A percentile compares a stretch with the other conserved stretches of the same genome.
Conservation (phyloP, 1,140 invertebrate species). For the Drosophila nigrodunni region DNA sequence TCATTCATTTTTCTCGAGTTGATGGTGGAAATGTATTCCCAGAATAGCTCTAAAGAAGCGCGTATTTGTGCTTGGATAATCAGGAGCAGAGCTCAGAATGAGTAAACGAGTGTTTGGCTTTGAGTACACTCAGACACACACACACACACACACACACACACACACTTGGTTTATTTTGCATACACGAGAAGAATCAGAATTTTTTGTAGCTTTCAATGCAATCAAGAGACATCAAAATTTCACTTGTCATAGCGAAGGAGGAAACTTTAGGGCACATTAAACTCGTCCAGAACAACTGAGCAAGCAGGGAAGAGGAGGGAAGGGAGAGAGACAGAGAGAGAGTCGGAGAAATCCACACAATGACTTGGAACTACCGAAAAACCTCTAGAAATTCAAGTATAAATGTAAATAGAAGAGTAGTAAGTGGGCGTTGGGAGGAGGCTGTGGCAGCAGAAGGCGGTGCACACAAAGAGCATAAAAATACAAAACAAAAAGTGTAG, state of each 20-base stretch:
- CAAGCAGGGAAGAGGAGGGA: neutral
- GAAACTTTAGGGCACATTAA: slow-evolving; percentile 15
- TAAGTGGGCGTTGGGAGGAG: too few relatives aligned
- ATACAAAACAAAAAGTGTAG: slow-evolving; percentile 8
- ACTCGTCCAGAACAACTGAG: slow-evolving; percentile 13
- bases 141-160: neutral
- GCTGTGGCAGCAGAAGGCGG: neutral
- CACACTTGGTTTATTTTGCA: slow-evolving; percentile 12
- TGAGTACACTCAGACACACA: slow-evolving; percentile 8
- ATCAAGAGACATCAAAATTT: slow-evolving; percentile 22
- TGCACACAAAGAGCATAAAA: slow-evolving; percentile 16
- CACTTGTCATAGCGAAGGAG: slow-evolving; percentile 21
- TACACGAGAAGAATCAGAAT: slow-evolving; percentile 13
- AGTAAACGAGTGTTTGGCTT: slow-evolving; percentile 25
- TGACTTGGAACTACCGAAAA: slow-evolving; percentile 60
- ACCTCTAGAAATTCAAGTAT: slow-evolving; percentile 44
- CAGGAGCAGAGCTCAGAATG: slow-evolving; percentile 18
- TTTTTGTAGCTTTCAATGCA: slow-evolving; percentile 18
- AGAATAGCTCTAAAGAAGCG: slow-evolving; percentile 4
- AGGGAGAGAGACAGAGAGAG: neutral
- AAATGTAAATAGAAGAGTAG: slow-evolving; percentile 53
- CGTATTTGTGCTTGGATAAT: slow-evolving; percentile 10
- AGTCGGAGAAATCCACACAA: slow-evolving; percentile 38
- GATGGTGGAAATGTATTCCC: neutral
- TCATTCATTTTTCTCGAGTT: slow-evolving; percentile 1